Evolutionary conservation across 2,797 vertebrate genomes (phyloP).

Genomic region (Lutjanus argentimaculatus): DNA sequence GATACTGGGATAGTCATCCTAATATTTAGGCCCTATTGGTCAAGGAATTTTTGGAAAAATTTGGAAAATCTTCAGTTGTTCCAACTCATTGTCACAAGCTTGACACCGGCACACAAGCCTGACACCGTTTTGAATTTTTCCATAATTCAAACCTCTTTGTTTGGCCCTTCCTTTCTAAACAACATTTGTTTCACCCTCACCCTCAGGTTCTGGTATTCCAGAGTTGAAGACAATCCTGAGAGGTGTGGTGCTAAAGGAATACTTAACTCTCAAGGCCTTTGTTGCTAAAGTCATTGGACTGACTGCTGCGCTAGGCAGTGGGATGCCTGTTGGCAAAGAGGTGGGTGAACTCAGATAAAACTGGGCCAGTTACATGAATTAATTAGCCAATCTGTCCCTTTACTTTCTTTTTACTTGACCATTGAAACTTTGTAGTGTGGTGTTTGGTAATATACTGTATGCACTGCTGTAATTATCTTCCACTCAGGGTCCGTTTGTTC

Average conservation of each 20-base stretch:
- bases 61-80: no score
- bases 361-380: background rate
- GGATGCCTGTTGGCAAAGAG: constrained; percentile 97
- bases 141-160: background rate
- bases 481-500: constrained; percentile 94
- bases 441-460: no score
- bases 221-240: constrained; percentile 97
- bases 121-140: no score
- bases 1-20: no score
- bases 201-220: constrained; percentile 94
- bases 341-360: constrained; percentile 69
- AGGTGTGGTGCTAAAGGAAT: constrained; percentile 97
- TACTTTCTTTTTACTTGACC: background rate
- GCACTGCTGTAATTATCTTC: background rate
- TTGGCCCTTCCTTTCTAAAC: no score
- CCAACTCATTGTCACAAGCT: no score
- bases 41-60: no score
- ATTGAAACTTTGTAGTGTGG: background rate
- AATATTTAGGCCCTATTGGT: no score
- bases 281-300: constrained; percentile 94
- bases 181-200: background rate
- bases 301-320: constrained; percentile 94
- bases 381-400: background rate
- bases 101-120: no score
- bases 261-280: constrained; percentile 94